Conservation (phyloP, 2,113 vertebrate species). For the Arenaria interpres region DNA sequence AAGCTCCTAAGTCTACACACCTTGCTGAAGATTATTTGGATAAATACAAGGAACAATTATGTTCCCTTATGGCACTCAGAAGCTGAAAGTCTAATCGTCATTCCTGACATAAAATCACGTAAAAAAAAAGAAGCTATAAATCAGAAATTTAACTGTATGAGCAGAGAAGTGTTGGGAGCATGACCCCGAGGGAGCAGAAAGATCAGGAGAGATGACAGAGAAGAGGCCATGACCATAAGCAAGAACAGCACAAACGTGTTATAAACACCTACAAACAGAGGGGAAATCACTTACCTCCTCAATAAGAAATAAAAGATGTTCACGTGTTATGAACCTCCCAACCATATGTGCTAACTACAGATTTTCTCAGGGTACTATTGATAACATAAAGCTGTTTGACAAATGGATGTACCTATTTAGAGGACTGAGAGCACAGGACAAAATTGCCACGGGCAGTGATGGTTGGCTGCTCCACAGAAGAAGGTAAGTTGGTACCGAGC, state of each 20-base stretch:
- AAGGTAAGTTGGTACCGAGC: neutral
- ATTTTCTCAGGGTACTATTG: neutral
- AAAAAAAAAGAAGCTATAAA: neutral
- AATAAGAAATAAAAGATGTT: neutral
- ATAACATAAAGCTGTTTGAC: neutral
- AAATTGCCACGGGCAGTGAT: neutral
- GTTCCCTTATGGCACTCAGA: neutral
- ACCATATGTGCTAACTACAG: neutral
- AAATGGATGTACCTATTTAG: neutral
- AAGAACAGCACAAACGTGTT: neutral
- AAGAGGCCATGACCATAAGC: neutral
- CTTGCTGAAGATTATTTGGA: neutral
- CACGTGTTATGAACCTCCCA: rapidly evolving
- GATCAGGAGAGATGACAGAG: neutral
- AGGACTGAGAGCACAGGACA: neutral
- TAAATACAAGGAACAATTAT: neutral
- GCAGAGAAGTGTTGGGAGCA: neutral
- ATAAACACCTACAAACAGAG: neutral
- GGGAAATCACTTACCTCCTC: neutral
- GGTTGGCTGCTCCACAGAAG: neutral
- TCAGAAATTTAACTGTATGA: neutral
- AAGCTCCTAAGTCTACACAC: neutral
- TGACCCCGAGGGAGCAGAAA: neutral
- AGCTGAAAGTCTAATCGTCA: neutral
- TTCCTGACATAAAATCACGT: neutral